These are phyloP conservation scores for Heterochromis multidens DNA, from an alignment of 2,113 vertebrate genomes.

Conservation along the genomic window DNA sequence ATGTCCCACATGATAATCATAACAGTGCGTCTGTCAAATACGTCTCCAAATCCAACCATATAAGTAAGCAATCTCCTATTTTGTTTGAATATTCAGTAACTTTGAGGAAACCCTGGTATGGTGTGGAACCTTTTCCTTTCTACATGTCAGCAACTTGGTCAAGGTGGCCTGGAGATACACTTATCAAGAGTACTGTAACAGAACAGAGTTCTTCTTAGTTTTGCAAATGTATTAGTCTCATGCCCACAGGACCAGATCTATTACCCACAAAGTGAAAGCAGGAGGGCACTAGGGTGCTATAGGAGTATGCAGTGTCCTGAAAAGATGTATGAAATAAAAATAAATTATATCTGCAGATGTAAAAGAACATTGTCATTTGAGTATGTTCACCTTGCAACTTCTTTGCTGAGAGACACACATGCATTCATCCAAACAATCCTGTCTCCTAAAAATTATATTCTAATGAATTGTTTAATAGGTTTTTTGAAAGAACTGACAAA, in stretches of 20 bases:
- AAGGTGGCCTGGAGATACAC: not conserved
- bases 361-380: not conserved
- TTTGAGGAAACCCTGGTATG: conserved; percentile 5
- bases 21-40: not conserved
- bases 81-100: conserved; percentile 16
- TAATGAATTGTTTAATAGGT: not conserved
- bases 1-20: not conserved
- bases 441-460: not conserved
- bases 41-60: conserved; percentile 1
- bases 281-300: not conserved
- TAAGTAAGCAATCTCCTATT: not conserved
- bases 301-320: not conserved
- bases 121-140: not conserved
- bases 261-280: not conserved
- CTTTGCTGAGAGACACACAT: not conserved
- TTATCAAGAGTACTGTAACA: not conserved
- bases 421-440: not conserved
- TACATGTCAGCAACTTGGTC: conserved; percentile 1
- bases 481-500: not conserved
- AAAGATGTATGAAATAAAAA: not conserved
- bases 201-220: not conserved
- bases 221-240: not conserved
- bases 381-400: not conserved
- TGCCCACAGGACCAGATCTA: not conserved
- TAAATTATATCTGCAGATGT: not conserved